These are phyloP conservation scores for Diceros bicornis DNA, from an alignment of 2,797 vertebrate species.

Conservation along the genomic window DNA sequence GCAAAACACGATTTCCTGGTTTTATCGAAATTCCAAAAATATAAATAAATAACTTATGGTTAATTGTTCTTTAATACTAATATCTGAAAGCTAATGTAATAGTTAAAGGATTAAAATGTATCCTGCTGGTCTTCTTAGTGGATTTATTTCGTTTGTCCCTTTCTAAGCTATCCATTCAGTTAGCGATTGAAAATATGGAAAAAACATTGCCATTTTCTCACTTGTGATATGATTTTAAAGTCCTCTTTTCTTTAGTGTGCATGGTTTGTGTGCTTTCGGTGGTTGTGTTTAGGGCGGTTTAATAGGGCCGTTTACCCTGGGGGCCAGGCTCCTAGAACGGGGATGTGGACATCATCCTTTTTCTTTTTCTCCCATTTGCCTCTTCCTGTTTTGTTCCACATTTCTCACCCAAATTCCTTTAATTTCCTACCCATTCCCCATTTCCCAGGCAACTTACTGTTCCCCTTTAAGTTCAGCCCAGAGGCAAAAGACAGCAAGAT, in stretches of 20 bases:
- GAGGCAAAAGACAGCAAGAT: not conserved
- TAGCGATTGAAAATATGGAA: not conserved
- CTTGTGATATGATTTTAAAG: not conserved
- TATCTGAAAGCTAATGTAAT: not conserved
- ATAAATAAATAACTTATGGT: not conserved
- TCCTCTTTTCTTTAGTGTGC: not conserved
- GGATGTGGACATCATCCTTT: no score
- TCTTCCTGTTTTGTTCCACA: not conserved
- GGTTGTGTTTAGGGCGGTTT: fast-evolving
- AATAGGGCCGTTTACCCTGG: not conserved
- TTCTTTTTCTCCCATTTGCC: not conserved
- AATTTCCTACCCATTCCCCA: not conserved
- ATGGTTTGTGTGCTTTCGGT: fast-evolving
- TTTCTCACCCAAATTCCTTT: not conserved
- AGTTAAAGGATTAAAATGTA: not conserved
- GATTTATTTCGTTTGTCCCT: not conserved
- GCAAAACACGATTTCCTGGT: not conserved
- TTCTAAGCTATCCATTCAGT: not conserved
- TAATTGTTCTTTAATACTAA: not conserved
- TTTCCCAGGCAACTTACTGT: not conserved
- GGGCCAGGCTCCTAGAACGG: not conserved
- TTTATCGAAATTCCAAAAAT: not conserved
- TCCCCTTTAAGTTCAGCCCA: not conserved
- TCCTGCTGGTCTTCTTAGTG: not conserved
- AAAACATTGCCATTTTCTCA: not conserved